Evolutionary conservation across 2,797 vertebrate species (phyloP), one percentile per base, ranked within the genome.

Genomic region (Uromys caudimaculatus): DNA sequence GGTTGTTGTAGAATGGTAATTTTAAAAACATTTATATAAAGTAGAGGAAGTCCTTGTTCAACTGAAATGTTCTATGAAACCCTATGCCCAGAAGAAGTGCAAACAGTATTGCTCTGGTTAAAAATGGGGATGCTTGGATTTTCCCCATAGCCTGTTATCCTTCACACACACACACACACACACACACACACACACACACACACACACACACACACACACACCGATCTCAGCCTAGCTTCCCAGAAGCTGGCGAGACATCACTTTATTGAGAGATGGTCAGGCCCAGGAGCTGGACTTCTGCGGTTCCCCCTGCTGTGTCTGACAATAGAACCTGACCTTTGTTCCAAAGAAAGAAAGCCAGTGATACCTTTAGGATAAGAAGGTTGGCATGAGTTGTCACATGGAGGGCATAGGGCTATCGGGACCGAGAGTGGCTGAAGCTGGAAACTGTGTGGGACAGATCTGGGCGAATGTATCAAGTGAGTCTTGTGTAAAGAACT

Each of bases 11-110:
- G 52, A 44, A 24, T 2, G 35, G 11, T 10, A 56, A 79, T 76
- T 93, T 77, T 0, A 93, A 79, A 93, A 56, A 52, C 41, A 73
- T 67, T 60, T 71, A 27, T 85, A 77, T 50, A 29, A 19, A 71
- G 16, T n/a, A 12, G 60, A 38, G 19, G 16, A 41, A 35, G 6
- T 87, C 35, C 67, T 82, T 64, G 56, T 56, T 64, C 29, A 64
- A 5, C 17, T 88, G 60, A 89, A 41, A 50, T 83, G 83, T 58
- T 23, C 2, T 27, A 4, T 64, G 60, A n/a, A 62, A 67, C 62
- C 82, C 47, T n/a, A 77, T 19, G 12, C 7, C 77, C 6, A 90
- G n/a, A 81, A 41, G 19, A 81, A 77, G 56, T 2, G 8, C 32
- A 44, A 50, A 83, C 47, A 56, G 58, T 27, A 29, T 64, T 56